A percentile compares a stretch with the other conserved stretches of the same genome.
Conservation (phyloP, 2,888 invertebrate genomes). For the Noctua janthe region DNA sequence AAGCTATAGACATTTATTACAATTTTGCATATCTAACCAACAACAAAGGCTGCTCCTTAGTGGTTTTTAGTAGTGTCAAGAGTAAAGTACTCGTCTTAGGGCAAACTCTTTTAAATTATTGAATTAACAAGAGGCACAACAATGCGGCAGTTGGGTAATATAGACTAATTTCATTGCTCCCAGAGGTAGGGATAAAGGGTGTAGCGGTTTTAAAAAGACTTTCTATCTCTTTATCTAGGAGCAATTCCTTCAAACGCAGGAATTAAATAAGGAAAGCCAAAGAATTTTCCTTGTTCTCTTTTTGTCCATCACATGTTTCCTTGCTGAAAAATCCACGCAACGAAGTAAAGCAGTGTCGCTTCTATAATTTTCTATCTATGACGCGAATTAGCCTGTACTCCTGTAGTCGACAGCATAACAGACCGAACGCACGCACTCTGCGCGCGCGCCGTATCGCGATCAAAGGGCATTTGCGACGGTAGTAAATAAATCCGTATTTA, state of each 20-base stretch:
- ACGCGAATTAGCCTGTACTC: constrained; percentile 31
- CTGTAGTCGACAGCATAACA: constrained; percentile 40
- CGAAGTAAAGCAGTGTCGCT: constrained; percentile 9
- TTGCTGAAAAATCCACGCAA: background rate
- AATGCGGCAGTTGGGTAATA: too few relatives aligned
- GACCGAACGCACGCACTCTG: constrained; percentile 47
- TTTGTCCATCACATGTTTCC: background rate
- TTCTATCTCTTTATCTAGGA: background rate
- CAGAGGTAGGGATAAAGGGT: too few relatives aligned
- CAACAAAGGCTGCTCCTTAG: too few relatives aligned
- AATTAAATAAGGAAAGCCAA: background rate
- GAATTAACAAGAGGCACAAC: too few relatives aligned
- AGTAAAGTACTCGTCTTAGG: too few relatives aligned
- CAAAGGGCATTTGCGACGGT: constrained; percentile 43
- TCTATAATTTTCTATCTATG: constrained; percentile 31
- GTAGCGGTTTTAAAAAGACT: too few relatives aligned
- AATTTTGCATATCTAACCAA: too few relatives aligned
- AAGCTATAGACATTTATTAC: too few relatives aligned
- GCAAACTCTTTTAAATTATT: too few relatives aligned
- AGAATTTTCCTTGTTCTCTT: background rate
- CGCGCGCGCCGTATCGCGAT: constrained; percentile 51
- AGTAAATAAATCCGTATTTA: constrained; percentile 42
- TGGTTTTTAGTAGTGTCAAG: too few relatives aligned
- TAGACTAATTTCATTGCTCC: too few relatives aligned
- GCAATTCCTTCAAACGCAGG: background rate